phyloP scores from a whole-genome alignment of 2,888 invertebrate species.

The Anaspis maculata region DNA sequence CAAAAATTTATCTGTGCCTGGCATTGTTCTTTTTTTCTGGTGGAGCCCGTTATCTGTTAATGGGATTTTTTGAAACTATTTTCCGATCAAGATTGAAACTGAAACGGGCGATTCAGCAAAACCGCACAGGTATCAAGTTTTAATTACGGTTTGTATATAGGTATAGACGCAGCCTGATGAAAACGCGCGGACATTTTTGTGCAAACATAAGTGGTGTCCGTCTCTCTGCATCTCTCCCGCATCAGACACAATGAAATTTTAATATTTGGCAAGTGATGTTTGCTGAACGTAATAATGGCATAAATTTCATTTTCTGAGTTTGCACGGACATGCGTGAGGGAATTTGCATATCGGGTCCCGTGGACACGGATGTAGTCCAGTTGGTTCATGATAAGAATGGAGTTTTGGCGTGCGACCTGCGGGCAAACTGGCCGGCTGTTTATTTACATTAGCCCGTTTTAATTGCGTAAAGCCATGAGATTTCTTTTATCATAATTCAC shows the following conservation, averaged over 20 bases:
- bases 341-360: conserved; percentile 28
- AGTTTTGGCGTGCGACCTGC: neutral
- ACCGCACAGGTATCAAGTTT: no score
- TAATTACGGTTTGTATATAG: no score
- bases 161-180: no score
- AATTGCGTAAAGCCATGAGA: conserved; percentile 31
- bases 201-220: conserved; percentile 19
- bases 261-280: conserved; percentile 26
- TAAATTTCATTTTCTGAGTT: conserved; percentile 31
- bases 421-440: conserved; percentile 10
- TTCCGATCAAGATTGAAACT: no score
- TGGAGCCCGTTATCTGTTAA: no score
- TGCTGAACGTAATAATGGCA: conserved; percentile 27
- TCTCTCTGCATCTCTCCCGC: no score
- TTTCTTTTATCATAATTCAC: conserved; percentile 35
- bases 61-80: no score
- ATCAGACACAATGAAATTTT: conserved; percentile 25
- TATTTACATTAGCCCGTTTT: conserved; percentile 28
- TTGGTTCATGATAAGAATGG: conserved; percentile 6
- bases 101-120: no score
- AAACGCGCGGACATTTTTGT: no score
- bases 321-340: conserved; percentile 30
- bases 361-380: conserved; percentile 19
- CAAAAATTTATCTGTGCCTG: no score
- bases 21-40: no score